A percentile compares a stretch with the other conserved stretches of the same genome.
Evolutionary conservation across 2,113 vertebrate species (phyloP).

Genomic region (Oplegnathus fasciatus): DNA sequence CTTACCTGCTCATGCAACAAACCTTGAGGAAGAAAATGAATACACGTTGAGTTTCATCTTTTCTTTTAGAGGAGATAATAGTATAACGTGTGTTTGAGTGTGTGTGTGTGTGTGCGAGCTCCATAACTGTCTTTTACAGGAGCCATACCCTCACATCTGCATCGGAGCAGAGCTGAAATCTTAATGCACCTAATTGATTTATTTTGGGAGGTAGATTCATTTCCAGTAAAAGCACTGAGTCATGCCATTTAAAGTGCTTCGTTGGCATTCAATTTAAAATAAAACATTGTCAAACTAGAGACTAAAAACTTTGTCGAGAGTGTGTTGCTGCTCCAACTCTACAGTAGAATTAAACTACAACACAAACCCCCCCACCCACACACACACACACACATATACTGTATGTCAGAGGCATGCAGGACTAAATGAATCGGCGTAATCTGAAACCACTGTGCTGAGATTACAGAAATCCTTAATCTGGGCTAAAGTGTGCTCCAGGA

Average conservation of each 20-base stretch:
- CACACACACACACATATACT: not conserved
- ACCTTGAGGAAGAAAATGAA: not conserved
- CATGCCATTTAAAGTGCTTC: constrained; percentile 52
- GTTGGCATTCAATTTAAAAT: constrained; percentile 32
- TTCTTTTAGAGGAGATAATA: not conserved
- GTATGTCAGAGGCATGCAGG: not conserved
- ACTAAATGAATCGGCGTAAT: constrained; percentile 67
- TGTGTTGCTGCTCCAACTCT: not conserved
- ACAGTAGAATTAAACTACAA: not conserved
- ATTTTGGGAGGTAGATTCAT: constrained; percentile 14
- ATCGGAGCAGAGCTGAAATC: constrained; percentile 41
- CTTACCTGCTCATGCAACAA: constrained; percentile 5
- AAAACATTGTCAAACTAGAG: constrained; percentile 1
- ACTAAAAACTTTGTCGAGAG: constrained; percentile 1
- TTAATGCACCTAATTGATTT: constrained; percentile 74
- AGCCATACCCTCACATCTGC: constrained; percentile 26
- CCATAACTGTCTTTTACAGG: constrained; percentile 27
- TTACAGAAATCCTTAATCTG: constrained; percentile 78
- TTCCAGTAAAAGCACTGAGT: constrained; percentile 63
- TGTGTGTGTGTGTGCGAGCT: constrained; percentile 13
- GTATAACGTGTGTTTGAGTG: not conserved
- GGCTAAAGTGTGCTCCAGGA: constrained; percentile 47
- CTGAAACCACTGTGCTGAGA: constrained; percentile 76
- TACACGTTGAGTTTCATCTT: not conserved
- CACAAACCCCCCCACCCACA: too few species aligned